Base-by-base conservation (phyloP, 2,888 invertebrate species). In the Hypercompe scribonia region DNA sequence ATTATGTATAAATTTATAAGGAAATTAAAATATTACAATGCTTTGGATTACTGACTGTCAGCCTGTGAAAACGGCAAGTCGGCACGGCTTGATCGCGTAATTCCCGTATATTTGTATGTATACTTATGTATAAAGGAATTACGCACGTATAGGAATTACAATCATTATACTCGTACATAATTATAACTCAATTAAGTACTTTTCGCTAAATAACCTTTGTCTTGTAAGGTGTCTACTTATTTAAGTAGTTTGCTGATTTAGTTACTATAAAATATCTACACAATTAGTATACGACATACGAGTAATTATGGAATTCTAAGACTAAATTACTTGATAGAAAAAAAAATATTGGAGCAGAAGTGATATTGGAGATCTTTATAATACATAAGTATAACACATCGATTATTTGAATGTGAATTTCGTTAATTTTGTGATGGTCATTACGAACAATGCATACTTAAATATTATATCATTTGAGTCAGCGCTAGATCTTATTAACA, bases 381-480 rank as follows among this genome's bases (percentile, higher is more conserved):
- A 58, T 1, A 58, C 28, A 28, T 58, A 58, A 28, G 13, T 58
- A 11, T 28, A 28, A 3, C 11, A 3, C n/a, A 54, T 54, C 8
- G 24, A 24, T 50, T 8, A 50, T 1, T 50, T 24, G 0, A 46
- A 46, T 50, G 50, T 2, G 10, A 24, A 50, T n/a, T 28, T 63
- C 7, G 33, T 58, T 28, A n/a, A n/a, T 28, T n/a, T 15, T 34
- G 31, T 70, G 39, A 65, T 68, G 50, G 75, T 77, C 67, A 75
- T 28, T 75, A 66, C 15, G 65, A 75, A 73, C 73, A 81, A 31
- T 61, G 18, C n/a, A 11, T 58, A 42, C 36, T n/a, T n/a, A 8
- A n/a, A 78, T 76, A 24, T 50, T 70, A 36, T 68, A 31, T 31
- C 5, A 61, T 75, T 77, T 77, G 80, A 84, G 85, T 84, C 85